phyloP scores from a whole-genome alignment of 2,113 vertebrate genomes.

The Sorex araneus region DNA sequence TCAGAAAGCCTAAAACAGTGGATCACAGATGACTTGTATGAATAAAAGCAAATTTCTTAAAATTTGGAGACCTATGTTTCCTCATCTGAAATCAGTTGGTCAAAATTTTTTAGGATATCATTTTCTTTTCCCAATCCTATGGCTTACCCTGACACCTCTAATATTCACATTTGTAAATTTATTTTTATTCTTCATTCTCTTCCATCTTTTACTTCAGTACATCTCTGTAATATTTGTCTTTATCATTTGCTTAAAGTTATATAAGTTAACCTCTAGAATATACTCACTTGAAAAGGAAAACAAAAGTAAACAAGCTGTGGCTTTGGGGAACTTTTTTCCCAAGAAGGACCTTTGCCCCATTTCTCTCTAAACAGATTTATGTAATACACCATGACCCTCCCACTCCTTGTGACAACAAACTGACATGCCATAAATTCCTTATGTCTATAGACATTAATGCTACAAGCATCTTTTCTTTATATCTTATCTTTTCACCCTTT shows the following conservation, averaged over 20 bases:
- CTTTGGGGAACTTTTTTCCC: neutral
- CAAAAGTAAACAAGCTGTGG: neutral
- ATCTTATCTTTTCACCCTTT: too few species aligned
- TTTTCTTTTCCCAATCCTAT: neutral
- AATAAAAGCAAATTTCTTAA: conserved; percentile 3
- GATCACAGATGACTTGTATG: neutral
- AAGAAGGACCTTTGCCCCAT: neutral
- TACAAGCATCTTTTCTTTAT: conserved; percentile 26
- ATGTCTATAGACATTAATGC: neutral
- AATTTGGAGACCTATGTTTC: neutral
- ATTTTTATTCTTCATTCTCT: neutral
- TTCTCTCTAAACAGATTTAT: neutral
- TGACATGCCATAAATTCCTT: neutral
- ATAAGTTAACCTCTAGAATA: conserved; percentile 36
- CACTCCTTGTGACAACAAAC: neutral
- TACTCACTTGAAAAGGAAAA: neutral
- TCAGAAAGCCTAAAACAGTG: neutral
- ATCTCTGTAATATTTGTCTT: conserved; percentile 1
- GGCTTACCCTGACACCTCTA: neutral
- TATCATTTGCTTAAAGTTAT: neutral
- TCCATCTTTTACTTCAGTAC: neutral
- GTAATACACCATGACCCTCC: rapidly evolving
- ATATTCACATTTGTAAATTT: neutral
- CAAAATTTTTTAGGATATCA: neutral
- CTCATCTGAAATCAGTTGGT: neutral